phyloP scores from a whole-genome alignment of 2,113 vertebrate genomes.

The Protomyctophum bolini region DNA sequence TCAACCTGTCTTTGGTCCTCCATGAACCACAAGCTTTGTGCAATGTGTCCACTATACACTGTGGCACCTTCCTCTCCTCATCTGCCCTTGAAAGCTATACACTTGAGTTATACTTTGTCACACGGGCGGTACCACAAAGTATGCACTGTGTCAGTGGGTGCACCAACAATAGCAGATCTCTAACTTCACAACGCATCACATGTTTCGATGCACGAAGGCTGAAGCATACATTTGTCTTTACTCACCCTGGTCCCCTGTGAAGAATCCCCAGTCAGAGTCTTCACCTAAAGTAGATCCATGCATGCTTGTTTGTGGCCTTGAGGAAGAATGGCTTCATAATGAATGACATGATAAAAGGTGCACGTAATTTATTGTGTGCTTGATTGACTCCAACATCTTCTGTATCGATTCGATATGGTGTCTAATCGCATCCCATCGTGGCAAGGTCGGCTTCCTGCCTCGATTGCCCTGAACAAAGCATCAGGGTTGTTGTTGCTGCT shows the following conservation, averaged over 20 bases:
- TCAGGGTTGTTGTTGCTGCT: slow-evolving; percentile 14
- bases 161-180: too few relatives aligned
- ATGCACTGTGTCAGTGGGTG: too few relatives aligned
- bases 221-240: background rate
- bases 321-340: slow-evolving; percentile 30
- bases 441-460: slow-evolving; percentile 60
- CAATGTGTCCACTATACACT: too few relatives aligned
- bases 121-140: too few relatives aligned
- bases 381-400: slow-evolving; percentile 57
- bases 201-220: too few relatives aligned
- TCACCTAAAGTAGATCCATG: slow-evolving; percentile 42
- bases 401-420: slow-evolving; percentile 52
- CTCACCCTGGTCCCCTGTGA: slow-evolving; percentile 31
- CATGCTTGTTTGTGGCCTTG: slow-evolving; percentile 40
- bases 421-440: slow-evolving; percentile 52
- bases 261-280: slow-evolving; percentile 9
- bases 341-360: slow-evolving; percentile 35
- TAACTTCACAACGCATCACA: too few relatives aligned
- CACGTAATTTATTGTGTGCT: slow-evolving; percentile 47
- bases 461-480: slow-evolving; percentile 27
- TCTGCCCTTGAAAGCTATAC: too few relatives aligned
- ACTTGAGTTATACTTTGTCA: too few relatives aligned
- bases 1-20: too few relatives aligned
- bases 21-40: too few relatives aligned
- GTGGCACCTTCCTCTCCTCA: too few relatives aligned